Base-by-base conservation (phyloP, 2,113 vertebrate species). In the Hemibagrus wyckioides region DNA sequence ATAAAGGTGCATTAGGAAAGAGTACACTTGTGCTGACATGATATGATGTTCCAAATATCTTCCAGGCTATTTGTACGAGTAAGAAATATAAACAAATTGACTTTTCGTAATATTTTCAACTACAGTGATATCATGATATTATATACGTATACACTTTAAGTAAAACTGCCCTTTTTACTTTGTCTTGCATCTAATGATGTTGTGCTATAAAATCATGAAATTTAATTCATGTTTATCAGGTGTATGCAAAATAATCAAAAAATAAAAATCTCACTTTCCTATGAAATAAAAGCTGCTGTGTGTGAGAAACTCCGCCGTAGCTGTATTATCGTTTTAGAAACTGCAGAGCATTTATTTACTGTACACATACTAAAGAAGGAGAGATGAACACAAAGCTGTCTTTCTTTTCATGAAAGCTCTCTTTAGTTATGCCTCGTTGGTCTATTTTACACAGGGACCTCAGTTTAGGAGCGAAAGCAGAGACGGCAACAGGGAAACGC, bases 381-480 rank as follows among this genome's bases (percentile, higher is more conserved):
- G 44, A 48, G 44, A 48, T 5, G 9, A 48, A 48, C n/a, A n/a
- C n/a, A n/a, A n/a, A n/a, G n/a, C n/a, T n/a, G 9, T 73, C 36
- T 41, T 28, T 11, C 10, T 36, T 48, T 28, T 17, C 44, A 28
- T 17, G 8, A 56, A 59, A 44, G 50, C 52, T 59, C 8, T 33
- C 23, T 71, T 36, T 50, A n/a, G 39, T 2, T 54, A 6, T 41
- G 6, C 52, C 50, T 56, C 50, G 10, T 81, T 59, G 84, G 25
- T 80, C 50, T 57, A 13, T 56, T 86, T 87, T 2, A 8, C 82
- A 63, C 50, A 99, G 98, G 93, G 97, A 99, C 90, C 76, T 96
- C 82, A 96, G 87, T 89, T 94, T 97, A 67, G 97, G 97, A 89
- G 97, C 97, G 90, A 98, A 99, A 93, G 92, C 96, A 44, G 98